Percentiles rank a stretch among this genome's conserved stretches.
Evolutionary conservation across 1,140 invertebrate species (phyloP).

Genomic region (Saccostrea glomerata): DNA sequence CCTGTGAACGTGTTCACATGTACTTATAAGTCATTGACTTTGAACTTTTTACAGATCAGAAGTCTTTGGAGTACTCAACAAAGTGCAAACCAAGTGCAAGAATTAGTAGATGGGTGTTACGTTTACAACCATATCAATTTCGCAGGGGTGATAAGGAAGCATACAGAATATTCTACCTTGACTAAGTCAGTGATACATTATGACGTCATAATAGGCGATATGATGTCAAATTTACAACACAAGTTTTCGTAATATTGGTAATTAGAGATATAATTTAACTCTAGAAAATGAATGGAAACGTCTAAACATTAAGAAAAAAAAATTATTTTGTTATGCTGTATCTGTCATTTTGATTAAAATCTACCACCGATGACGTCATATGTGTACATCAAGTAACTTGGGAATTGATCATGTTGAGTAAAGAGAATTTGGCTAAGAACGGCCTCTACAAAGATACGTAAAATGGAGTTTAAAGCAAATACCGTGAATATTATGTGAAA

Average conservation of each 20-base stretch:
- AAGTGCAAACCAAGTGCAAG: conserved; percentile 58
- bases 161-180: too few relatives aligned
- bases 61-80: conserved; percentile 52
- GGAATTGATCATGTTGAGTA: too few relatives aligned
- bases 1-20: conserved; percentile 76
- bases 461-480: not conserved
- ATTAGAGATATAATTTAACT: too few relatives aligned
- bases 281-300: not conserved
- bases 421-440: too few relatives aligned
- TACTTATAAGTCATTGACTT: conserved; percentile 78
- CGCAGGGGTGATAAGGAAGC: too few relatives aligned
- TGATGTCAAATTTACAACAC: conserved; percentile 44
- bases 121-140: conserved; percentile 57
- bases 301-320: not conserved
- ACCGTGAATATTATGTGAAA: too few relatives aligned
- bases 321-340: too few relatives aligned
- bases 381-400: too few relatives aligned
- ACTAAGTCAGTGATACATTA: too few relatives aligned
- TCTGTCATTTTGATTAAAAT: too few relatives aligned
- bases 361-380: too few relatives aligned
- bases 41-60: conserved; percentile 45
- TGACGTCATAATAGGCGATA: conserved; percentile 12
- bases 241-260: conserved; percentile 45
- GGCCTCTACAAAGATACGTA: conserved; percentile 9
- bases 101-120: conserved; percentile 64